Evolutionary conservation across 2,888 invertebrate species (phyloP), one percentile per base, ranked within the genome.

Genomic region (Agrotis exclamationis): DNA sequence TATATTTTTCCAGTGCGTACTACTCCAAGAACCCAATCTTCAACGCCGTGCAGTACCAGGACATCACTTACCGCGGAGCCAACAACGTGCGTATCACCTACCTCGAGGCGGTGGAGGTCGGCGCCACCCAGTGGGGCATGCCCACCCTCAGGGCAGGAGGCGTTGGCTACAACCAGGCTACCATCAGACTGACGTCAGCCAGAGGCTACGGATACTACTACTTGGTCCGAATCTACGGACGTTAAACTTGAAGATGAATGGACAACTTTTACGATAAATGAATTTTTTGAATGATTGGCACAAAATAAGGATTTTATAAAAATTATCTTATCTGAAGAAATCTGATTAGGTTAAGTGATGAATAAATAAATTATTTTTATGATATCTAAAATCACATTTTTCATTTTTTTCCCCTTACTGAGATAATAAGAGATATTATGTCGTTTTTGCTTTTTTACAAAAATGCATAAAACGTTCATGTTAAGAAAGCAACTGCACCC

Each of bases 191-290:
- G 5, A 90, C 92, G 22, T 88, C 93, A 0, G 85, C 88, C 0
- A 86, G 88, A 5, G 92, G 94, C 0, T 90, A 87, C 22, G 95
- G 95, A 0, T 95, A 90, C 65, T 89, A 95, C 71, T 95, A 93
- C 70, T 74, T 86, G 0, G 75, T 94, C 3, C 92, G 92, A 14
- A 85, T 95, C 58, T 95, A 92, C 91, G 94, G 94, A 22, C 90
- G 87, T 47, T 92, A 88, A 83, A 28, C 4, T 11, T 6, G 5
- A 33, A n/a, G 6, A n/a, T 0, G 2, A 39, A 39, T 9, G 11
- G 39, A 11, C 39, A 11, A 39, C 39, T 39, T 39, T 39, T 39
- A 39, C 39, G 39, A 39, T 11, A 11, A 9, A 9, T 39, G 39
- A 2, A 11, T 39, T 39, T 11, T 33, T 33, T 39, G 39, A 11